Conservation (phyloP, 2,797 vertebrate species). For the Pagetopsis macropterus region DNA sequence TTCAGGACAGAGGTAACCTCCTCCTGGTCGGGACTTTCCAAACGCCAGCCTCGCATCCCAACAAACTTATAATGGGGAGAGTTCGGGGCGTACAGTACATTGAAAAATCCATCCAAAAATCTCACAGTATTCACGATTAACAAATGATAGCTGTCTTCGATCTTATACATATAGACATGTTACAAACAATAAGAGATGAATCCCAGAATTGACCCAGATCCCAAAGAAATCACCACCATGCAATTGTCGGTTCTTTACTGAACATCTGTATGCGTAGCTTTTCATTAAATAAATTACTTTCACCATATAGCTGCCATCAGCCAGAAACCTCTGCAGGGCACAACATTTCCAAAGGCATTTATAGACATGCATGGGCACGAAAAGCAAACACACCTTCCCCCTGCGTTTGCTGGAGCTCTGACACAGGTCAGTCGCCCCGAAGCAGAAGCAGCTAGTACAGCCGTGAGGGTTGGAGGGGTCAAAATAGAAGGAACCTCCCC, state of each 20-base stretch:
- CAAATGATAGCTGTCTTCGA: background rate
- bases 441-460: constrained; percentile 94
- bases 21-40: constrained; percentile 81
- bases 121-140: background rate
- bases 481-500: constrained; percentile 89
- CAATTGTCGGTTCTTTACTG: constrained; percentile 1
- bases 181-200: background rate
- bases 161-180: background rate
- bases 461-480: constrained; percentile 87
- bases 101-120: background rate
- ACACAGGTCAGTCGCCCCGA: constrained; percentile 86
- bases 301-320: constrained; percentile 6
- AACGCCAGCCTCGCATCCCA: constrained; percentile 89
- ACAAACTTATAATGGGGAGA: constrained; percentile 82
- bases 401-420: constrained; percentile 86
- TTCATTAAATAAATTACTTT: constrained; percentile 8
- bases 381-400: constrained; percentile 85
- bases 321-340: constrained; percentile 27
- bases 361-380: constrained; percentile 39
- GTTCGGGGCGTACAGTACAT: background rate
- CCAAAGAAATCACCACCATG: background rate
- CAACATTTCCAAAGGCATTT: constrained; percentile 37
- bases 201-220: background rate
- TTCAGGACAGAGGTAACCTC: constrained; percentile 88
- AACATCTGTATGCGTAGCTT: constrained; percentile 10